Conservation (phyloP, 2,113 vertebrate genomes). For the Perccottus glenii region DNA sequence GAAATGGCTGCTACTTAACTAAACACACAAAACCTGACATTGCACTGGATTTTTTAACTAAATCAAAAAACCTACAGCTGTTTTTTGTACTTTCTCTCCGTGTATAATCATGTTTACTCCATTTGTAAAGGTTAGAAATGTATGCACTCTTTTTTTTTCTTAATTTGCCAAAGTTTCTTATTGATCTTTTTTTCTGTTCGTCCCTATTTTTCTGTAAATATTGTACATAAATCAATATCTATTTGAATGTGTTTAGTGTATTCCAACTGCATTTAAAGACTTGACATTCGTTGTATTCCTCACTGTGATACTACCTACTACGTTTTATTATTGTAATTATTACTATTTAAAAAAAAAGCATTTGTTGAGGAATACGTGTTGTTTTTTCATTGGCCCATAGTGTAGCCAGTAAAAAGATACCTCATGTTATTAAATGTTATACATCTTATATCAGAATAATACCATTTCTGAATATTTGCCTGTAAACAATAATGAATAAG, state of each 20-base stretch:
- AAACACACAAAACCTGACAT: slow-evolving; percentile 66
- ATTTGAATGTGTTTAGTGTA: slow-evolving; percentile 81
- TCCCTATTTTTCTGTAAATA: slow-evolving; percentile 71
- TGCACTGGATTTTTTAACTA: slow-evolving; percentile 80
- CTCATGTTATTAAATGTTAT: slow-evolving; percentile 74
- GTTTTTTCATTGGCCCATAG: slow-evolving; percentile 60
- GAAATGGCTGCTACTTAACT: slow-evolving; percentile 75
- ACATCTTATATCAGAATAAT: slow-evolving; percentile 56
- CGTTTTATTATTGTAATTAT: slow-evolving; percentile 55
- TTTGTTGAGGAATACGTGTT: slow-evolving; percentile 67
- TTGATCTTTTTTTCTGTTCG: slow-evolving; percentile 57
- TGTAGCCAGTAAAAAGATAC: slow-evolving; percentile 73
- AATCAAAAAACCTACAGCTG: slow-evolving; percentile 35
- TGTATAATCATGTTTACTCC: slow-evolving; percentile 73
- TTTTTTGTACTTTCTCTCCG: slow-evolving; percentile 66
- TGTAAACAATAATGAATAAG: slow-evolving; percentile 56
- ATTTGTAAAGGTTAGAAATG: slow-evolving; percentile 60
- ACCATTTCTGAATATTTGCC: slow-evolving; percentile 60
- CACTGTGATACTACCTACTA: slow-evolving; percentile 82
- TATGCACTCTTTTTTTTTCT: slow-evolving; percentile 73
- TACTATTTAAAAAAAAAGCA: slow-evolving; percentile 74
- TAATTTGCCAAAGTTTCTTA: slow-evolving; percentile 81
- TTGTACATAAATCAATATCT: slow-evolving; percentile 76
- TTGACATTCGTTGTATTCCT: slow-evolving; percentile 78
- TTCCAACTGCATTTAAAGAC: slow-evolving; percentile 79